These are phyloP conservation scores for Siniperca knerii DNA, from an alignment of 2,113 vertebrate species.

Conservation along the genomic window DNA sequence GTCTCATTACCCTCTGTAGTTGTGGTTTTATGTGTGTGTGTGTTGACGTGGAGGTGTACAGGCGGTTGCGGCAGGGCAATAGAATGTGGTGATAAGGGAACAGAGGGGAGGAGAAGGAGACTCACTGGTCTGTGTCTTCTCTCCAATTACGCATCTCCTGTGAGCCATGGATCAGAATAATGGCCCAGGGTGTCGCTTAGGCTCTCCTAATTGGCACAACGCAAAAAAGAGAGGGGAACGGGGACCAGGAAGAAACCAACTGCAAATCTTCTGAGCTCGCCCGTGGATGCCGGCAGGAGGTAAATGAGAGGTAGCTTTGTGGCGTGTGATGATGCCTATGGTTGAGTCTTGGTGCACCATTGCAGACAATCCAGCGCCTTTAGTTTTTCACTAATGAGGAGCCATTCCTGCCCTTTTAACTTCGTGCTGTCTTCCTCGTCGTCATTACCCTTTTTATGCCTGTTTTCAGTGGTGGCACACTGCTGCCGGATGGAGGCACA, in stretches of 20 bases:
- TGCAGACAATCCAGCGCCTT: slow-evolving; percentile 35
- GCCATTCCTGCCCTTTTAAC: slow-evolving; percentile 58
- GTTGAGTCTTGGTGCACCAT: slow-evolving; percentile 46
- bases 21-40: slow-evolving; percentile 9
- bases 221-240: slow-evolving; percentile 46
- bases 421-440: slow-evolving; percentile 28
- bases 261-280: slow-evolving; percentile 47
- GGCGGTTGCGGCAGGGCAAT: background rate
- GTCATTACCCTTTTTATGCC: slow-evolving; percentile 60
- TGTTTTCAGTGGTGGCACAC: slow-evolving; percentile 15
- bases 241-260: slow-evolving; percentile 40
- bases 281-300: slow-evolving; percentile 62
- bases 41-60: slow-evolving; percentile 8
- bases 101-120: slow-evolving; percentile 43
- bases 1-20: slow-evolving; percentile 60
- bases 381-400: slow-evolving; percentile 73
- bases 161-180: slow-evolving; percentile 66
- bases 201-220: slow-evolving; percentile 74
- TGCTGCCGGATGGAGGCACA: slow-evolving; percentile 23
- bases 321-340: slow-evolving; percentile 40
- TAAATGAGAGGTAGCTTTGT: slow-evolving; percentile 69
- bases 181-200: slow-evolving; percentile 63
- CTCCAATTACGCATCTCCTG: slow-evolving; percentile 74
- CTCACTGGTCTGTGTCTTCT: slow-evolving; percentile 67
- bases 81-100: slow-evolving; percentile 39